Conservation (phyloP, 2,797 vertebrate genomes). For the Ceryle rudis region DNA sequence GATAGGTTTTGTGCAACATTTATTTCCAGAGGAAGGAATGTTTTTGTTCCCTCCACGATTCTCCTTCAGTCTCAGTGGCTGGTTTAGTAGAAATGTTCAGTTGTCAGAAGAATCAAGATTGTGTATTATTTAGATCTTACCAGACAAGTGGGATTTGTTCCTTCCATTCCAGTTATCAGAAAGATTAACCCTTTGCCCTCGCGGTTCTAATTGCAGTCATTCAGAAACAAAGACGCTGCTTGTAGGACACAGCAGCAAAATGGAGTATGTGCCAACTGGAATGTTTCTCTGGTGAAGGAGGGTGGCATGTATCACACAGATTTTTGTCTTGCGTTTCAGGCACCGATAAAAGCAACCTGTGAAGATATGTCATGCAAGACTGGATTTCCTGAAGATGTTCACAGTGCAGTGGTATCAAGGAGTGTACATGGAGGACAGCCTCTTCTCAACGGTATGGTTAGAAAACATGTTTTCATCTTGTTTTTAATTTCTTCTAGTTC, state of each 20-base stretch:
- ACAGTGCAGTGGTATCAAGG: conserved; percentile 86
- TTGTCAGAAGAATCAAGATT: conserved; percentile 83
- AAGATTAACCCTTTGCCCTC: conserved; percentile 96
- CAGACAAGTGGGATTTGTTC: conserved; percentile 93
- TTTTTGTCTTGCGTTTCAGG: conserved; percentile 83
- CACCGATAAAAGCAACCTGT: conserved; percentile 86
- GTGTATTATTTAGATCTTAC: conserved; percentile 82
- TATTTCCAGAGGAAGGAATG: conserved; percentile 60
- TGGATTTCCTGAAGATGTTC: conserved; percentile 94
- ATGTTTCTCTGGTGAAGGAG: conserved; percentile 69
- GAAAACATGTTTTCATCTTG: not conserved
- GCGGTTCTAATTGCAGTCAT: conserved; percentile 86
- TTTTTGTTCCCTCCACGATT: conserved; percentile 54
- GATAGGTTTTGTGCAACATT: conserved; percentile 27
- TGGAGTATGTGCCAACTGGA: conserved; percentile 60
- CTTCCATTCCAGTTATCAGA: conserved; percentile 87
- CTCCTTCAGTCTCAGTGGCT: conserved; percentile 75
- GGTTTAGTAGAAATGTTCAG: conserved; percentile 83
- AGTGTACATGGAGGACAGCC: conserved; percentile 87
- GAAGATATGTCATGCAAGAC: conserved; percentile 89
- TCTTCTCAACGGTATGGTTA: conserved; percentile 89
- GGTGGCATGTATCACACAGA: conserved; percentile 56
- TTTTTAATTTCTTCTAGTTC: not conserved
- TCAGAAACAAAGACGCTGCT: conserved; percentile 90
- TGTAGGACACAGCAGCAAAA: conserved; percentile 78